Percentiles rank a stretch among this genome's conserved stretches.
Conservation (phyloP, 2,797 vertebrate genomes). For the Amniataba percoides region DNA sequence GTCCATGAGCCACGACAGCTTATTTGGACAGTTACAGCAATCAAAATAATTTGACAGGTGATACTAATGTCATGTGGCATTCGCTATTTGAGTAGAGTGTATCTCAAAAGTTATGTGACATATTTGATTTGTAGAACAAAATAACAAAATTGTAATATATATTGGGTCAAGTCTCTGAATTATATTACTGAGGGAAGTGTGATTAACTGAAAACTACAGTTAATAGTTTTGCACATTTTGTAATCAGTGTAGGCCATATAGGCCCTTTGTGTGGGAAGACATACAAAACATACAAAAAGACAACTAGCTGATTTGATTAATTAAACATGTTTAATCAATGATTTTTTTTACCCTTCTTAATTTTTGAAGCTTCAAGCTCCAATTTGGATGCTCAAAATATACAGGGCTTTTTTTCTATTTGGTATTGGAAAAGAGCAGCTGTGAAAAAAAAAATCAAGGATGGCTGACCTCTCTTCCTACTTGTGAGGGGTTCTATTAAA, state of each 20-base stretch:
- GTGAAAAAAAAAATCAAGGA: neutral
- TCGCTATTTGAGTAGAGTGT: neutral
- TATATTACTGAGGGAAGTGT: neutral
- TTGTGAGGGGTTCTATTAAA: neutral
- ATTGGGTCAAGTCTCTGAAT: neutral
- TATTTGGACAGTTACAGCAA: neutral
- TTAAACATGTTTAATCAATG: neutral
- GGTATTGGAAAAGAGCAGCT: neutral
- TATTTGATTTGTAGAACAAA: neutral
- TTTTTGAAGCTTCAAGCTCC: neutral
- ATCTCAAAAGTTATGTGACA: neutral
- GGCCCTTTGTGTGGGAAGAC: neutral
- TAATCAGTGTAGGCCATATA: neutral
- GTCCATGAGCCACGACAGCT: no score
- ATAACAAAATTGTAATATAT: neutral
- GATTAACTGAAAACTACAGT: neutral
- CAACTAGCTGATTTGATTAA: neutral
- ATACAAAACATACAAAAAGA: no score
- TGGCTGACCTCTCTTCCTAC: neutral
- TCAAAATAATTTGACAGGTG: neutral
- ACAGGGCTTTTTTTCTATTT: neutral
- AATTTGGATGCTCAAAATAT: neutral
- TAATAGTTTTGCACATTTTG: no score
- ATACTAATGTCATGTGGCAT: neutral
- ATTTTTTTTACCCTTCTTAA: neutral